Base-by-base conservation (phyloP, 2,797 vertebrate species). In the Lagorchestes hirsutus region DNA sequence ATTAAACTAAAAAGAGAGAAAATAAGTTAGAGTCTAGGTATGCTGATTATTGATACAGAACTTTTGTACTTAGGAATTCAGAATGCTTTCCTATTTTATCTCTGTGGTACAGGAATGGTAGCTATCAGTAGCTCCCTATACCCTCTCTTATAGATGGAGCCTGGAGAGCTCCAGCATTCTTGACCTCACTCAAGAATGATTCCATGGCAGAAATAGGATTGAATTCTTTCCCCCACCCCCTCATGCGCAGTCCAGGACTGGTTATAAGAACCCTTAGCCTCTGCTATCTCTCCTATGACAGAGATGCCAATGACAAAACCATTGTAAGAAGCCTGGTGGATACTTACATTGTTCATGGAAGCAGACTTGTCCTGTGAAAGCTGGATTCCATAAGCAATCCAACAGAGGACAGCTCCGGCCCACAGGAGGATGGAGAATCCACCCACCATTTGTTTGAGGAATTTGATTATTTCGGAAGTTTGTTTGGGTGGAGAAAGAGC, bases 361-460 rank as follows among this genome's bases (percentile, higher is more conserved):
- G 97, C 95, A 0, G 98, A 55, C 1, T 92, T 94, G 24, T 98
- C 92, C 55, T 96, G 98, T 0, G 96, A 55, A 92, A 97, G 91
- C 96, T 99, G 98, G 96, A 99, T 99, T 50, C 97, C 99, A 1
- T 97, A 99, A 0, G 99, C 99, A 3, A 99, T 98, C 98, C 99
- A 99, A 96, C 99, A 99, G 94, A 99, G 98, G 90, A 95, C 0
- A 0, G 98, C 98, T n/a, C 99, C 99, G 14, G 98, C 96, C 99
- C 99, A 99, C 16, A 99, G 97, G 0, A 99, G 98, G 95, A 99
- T 97, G 91, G 99, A 99, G 96, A 99, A 99, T 0, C 99, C 99
- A 56, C 99, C 99, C 24, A 99, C 95, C 98, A 99, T 99, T 98
- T 99, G 99, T 96, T 95, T 99, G 96, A 99, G 97, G 97, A 99